phyloP scores from a whole-genome alignment of 2,797 vertebrate genomes.

The Gorsachius magnificus region DNA sequence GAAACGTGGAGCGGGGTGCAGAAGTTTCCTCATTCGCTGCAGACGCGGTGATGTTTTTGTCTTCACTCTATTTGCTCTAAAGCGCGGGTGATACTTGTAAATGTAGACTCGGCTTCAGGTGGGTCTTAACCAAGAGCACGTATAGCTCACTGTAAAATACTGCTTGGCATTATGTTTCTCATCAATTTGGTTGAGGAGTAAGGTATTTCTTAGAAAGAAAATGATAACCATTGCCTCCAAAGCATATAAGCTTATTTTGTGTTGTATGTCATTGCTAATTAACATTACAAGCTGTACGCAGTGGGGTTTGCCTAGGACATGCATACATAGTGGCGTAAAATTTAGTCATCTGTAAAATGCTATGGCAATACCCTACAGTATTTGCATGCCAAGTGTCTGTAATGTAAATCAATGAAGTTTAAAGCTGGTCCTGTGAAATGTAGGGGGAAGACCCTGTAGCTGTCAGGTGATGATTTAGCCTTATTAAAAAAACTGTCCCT shows the following conservation, averaged over 20 bases:
- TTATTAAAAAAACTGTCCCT: background rate
- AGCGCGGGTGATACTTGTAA: background rate
- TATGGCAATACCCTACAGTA: background rate
- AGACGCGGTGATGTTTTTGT: background rate
- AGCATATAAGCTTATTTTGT: background rate
- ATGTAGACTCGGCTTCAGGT: background rate
- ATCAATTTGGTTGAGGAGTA: background rate
- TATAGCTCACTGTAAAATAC: background rate
- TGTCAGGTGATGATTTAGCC: accelerated
- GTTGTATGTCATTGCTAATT: background rate
- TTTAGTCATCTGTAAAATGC: background rate
- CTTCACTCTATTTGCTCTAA: background rate
- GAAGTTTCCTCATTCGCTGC: background rate
- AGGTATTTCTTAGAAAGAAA: background rate
- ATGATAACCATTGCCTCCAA: background rate
- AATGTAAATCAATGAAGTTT: background rate
- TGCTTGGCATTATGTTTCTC: background rate
- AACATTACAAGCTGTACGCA: background rate
- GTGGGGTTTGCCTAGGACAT: background rate
- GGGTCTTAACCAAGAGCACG: background rate
- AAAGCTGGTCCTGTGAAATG: background rate
- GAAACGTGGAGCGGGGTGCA: constrained; percentile 8
- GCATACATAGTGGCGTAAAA: background rate
- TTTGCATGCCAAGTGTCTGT: background rate
- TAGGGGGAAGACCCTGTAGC: background rate